Conservation (phyloP, 2,797 vertebrate species). For the Gadopsis marmoratus region DNA sequence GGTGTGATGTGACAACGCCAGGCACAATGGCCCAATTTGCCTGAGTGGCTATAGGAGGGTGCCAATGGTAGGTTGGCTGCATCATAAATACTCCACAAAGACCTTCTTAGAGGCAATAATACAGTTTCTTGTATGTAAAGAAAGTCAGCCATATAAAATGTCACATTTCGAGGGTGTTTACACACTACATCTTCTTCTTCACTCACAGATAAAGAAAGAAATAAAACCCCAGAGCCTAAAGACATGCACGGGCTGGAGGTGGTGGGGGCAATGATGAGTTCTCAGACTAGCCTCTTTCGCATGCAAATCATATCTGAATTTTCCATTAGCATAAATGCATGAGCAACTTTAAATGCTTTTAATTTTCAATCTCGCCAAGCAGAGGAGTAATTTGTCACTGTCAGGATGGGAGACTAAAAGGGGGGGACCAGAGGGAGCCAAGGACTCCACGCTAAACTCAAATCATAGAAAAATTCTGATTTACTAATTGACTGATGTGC, state of each 20-base stretch:
- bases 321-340: slow-evolving; percentile 99
- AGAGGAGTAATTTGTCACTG: slow-evolving; percentile 99
- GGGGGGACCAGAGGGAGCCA: slow-evolving; percentile 87
- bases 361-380: slow-evolving; percentile 99
- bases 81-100: slow-evolving; percentile 71
- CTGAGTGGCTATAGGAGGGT: slow-evolving; percentile 66
- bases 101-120: slow-evolving; percentile 56
- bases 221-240: slow-evolving; percentile 79
- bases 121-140: slow-evolving; percentile 55
- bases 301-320: slow-evolving; percentile 99
- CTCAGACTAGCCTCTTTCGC: slow-evolving; percentile 98
- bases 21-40: slow-evolving; percentile 83
- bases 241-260: slow-evolving; percentile 75
- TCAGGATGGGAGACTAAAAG: slow-evolving; percentile 99
- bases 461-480: slow-evolving; percentile 99
- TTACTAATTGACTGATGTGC: slow-evolving; percentile 99
- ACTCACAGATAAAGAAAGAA: slow-evolving; percentile 60
- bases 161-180: slow-evolving; percentile 70
- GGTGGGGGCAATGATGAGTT: slow-evolving; percentile 88
- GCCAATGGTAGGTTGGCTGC: slow-evolving; percentile 52
- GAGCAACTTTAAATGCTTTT: slow-evolving; percentile 99
- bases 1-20: slow-evolving; percentile 75
- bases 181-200: slow-evolving; percentile 67
- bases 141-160: slow-evolving; percentile 61
- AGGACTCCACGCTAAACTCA: slow-evolving; percentile 97